phyloP scores from a whole-genome alignment of 2,797 vertebrate species.

The Meriones psammophilus region DNA sequence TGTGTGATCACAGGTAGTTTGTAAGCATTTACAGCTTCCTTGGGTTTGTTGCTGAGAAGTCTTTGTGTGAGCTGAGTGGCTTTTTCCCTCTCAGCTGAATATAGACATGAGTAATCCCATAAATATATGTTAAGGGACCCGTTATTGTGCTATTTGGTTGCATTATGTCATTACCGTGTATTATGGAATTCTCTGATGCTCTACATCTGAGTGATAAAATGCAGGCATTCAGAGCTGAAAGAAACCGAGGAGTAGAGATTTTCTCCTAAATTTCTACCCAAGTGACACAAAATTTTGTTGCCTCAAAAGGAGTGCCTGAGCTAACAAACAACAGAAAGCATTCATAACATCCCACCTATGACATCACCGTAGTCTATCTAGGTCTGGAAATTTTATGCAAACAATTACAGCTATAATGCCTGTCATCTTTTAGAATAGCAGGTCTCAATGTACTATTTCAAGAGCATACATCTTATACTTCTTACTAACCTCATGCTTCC shows the following conservation, averaged over 20 bases:
- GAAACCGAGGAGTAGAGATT: background rate
- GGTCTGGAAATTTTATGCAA: background rate
- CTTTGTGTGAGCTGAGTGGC: constrained; percentile 18
- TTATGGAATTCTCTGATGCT: constrained; percentile 60
- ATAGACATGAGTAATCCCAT: constrained; percentile 59
- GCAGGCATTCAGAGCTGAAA: constrained; percentile 29
- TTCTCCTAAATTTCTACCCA: constrained; percentile 45
- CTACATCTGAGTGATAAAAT: constrained; percentile 73
- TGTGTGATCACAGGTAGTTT: background rate
- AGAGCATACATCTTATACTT: background rate
- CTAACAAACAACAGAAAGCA: constrained; percentile 56
- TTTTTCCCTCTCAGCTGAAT: constrained; percentile 50
- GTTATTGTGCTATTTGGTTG: constrained; percentile 45
- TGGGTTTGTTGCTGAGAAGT: constrained; percentile 43
- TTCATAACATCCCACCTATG: background rate
- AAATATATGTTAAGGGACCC: constrained; percentile 57
- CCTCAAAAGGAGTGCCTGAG: constrained; percentile 51
- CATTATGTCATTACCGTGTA: constrained; percentile 56
- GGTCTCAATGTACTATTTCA: background rate
- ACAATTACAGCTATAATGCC: background rate
- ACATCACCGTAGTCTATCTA: background rate
- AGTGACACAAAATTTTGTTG: constrained; percentile 40
- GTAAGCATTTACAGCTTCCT: constrained; percentile 52
- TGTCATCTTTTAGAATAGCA: background rate
- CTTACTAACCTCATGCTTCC: background rate